Conservation (phyloP, 92 coral and sea anemone genomes). For the Epizoanthus stellaris region DNA sequence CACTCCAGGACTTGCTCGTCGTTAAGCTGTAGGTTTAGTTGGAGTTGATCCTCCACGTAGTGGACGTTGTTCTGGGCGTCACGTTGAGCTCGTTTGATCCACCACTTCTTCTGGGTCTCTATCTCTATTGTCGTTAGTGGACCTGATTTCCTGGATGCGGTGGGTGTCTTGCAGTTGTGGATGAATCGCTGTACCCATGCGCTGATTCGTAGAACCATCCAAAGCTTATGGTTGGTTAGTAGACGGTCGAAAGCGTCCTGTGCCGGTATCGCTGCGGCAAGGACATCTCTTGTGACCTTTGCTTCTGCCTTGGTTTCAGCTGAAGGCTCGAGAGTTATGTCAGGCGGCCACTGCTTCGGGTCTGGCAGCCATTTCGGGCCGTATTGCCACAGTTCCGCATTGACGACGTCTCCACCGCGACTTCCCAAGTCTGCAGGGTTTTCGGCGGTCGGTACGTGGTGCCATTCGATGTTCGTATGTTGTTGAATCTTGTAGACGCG, state of each 20-base stretch:
- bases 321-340: neutral
- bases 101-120: conserved; percentile 28
- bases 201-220: conserved; percentile 22
- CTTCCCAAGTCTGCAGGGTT: conserved; percentile 43
- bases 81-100: conserved; percentile 41
- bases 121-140: conserved; percentile 36
- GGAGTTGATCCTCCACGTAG: conserved; percentile 29
- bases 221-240: conserved; percentile 5
- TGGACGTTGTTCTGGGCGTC: conserved; percentile 21
- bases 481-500: conserved; percentile 37
- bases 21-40: conserved; percentile 61
- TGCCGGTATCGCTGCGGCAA: neutral
- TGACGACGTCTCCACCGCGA: conserved; percentile 21
- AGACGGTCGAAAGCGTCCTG: conserved; percentile 21
- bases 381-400: conserved; percentile 5
- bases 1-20: conserved; percentile 44
- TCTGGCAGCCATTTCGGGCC: conserved; percentile 37
- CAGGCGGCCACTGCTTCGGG: conserved; percentile 21
- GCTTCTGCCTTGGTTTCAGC: conserved; percentile 7
- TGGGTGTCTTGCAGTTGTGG: conserved; percentile 14
- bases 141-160: neutral
- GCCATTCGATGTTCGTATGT: conserved; percentile 9
- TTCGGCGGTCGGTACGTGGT: conserved; percentile 39
- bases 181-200: conserved; percentile 41
- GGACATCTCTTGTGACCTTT: conserved; percentile 3